phyloP scores from a whole-genome alignment of 30 jellyfish, hydroid and myxozoan species.

The Aurelia aurita region DNA sequence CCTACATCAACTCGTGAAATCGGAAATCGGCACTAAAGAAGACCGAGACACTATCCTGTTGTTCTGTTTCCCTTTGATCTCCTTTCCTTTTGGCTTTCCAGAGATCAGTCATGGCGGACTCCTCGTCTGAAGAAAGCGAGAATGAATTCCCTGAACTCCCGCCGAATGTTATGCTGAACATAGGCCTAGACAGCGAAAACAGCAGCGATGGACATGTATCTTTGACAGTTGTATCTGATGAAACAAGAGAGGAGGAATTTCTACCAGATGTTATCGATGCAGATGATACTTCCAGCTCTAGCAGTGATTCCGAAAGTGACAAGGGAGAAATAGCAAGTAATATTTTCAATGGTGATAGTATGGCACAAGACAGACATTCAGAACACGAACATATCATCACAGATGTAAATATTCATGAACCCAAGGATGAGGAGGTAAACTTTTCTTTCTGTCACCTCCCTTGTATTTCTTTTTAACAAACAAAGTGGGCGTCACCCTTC shows the following conservation, averaged over 20 bases:
- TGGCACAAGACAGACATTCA: too few relatives aligned
- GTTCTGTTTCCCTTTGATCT: too few relatives aligned
- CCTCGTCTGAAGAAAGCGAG: slow-evolving; percentile 32
- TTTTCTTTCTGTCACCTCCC: too few relatives aligned
- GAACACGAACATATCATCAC: too few relatives aligned
- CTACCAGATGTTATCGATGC: slow-evolving; percentile 16
- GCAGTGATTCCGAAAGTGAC: slow-evolving; percentile 30
- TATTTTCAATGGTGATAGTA: background rate
- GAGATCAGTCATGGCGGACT: slow-evolving; percentile 13
- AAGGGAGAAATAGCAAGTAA: background rate
- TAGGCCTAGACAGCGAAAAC: slow-evolving; percentile 18
- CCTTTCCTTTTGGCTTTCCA: too few relatives aligned
- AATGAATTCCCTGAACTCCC: slow-evolving; percentile 61
- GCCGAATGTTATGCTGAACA: slow-evolving; percentile 51
- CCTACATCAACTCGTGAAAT: too few relatives aligned
- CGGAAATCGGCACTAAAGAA: too few relatives aligned
- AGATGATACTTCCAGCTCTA: slow-evolving; percentile 6
- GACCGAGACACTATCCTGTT: too few relatives aligned
- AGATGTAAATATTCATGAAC: too few relatives aligned
- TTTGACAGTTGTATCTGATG: slow-evolving; percentile 15
- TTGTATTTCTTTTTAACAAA: too few relatives aligned
- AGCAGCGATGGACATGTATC: background rate
- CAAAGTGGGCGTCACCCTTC: too few relatives aligned
- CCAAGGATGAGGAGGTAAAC: too few relatives aligned
- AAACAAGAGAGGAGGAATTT: slow-evolving; percentile 15